Conservation (phyloP, 2,888 invertebrate species). For the Mythimna vitellina region DNA sequence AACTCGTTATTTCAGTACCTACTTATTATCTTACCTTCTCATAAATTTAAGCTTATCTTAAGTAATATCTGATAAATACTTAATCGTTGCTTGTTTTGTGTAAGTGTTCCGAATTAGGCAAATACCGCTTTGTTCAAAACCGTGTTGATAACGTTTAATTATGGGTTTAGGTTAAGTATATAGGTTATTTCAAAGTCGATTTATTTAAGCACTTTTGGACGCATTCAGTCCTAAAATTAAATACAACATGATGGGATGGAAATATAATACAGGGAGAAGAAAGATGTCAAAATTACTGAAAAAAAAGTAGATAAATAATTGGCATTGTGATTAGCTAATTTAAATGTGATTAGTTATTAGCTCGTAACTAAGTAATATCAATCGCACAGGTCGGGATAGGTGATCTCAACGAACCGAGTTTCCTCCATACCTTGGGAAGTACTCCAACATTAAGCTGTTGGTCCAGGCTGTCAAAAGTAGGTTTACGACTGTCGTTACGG, state of each 20-base stretch:
- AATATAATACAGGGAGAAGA: no score
- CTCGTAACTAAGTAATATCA: no score
- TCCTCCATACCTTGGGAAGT: no score
- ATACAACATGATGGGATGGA: not conserved
- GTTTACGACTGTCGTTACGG: no score
- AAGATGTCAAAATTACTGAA: not conserved
- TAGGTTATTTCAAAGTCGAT: not conserved
- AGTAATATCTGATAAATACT: conserved; percentile 45
- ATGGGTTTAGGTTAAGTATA: conserved; percentile 16
- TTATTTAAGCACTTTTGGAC: not conserved
- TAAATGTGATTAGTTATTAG: no score
- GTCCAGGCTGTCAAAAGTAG: no score
- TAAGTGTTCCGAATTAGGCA: conserved; percentile 53
- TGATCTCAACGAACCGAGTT: not conserved
- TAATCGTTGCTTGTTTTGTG: conserved; percentile 44
- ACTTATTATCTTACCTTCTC: conserved; percentile 36
- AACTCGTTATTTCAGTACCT: conserved; percentile 29
- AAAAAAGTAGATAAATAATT: not conserved
- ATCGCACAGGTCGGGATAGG: no score
- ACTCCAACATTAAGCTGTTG: no score
- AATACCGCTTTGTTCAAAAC: conserved; percentile 34
- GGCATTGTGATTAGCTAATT: no score
- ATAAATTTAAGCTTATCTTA: conserved; percentile 55
- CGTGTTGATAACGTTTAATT: conserved; percentile 38
- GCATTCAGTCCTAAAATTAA: not conserved